Evolutionary conservation across 1,140 invertebrate genomes (phyloP).

Genomic region (Euwallacea similis): DNA sequence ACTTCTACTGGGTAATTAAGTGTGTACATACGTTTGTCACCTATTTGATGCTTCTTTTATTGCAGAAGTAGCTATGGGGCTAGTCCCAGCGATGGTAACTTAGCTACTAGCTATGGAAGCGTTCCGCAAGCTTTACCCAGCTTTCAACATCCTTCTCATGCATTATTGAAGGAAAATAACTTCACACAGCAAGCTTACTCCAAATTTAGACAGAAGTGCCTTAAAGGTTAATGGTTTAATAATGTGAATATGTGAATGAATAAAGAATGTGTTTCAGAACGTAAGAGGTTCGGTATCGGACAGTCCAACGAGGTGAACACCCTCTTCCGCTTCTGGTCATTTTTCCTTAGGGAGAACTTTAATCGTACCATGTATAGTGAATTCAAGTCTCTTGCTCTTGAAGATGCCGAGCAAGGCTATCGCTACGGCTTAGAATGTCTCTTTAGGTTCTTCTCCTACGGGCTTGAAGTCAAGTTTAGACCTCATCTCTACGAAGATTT

Average conservation of each 20-base stretch:
- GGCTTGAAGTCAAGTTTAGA: conserved; percentile 93
- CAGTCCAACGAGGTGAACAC: conserved; percentile 97
- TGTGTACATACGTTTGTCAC: background rate
- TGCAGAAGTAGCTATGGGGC: conserved; percentile 65
- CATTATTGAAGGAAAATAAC: conserved; percentile 93
- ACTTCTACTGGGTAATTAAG: conserved; percentile 67
- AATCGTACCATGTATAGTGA: conserved; percentile 98
- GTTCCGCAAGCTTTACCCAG: conserved; percentile 80
- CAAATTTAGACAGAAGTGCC: conserved; percentile 89
- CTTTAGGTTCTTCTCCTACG: conserved; percentile 98
- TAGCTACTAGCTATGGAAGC: conserved; percentile 71
- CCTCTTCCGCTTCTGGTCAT: conserved; percentile 98
- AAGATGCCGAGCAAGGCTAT: conserved; percentile 90
- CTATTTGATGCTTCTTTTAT: conserved; percentile 8
- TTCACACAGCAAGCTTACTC: conserved; percentile 97
- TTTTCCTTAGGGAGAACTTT: conserved; percentile 98
- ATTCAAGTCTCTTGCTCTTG: conserved; percentile 85
- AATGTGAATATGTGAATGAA: conserved; percentile 11
- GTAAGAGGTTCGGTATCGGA: conserved; percentile 88
- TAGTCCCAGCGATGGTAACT: conserved; percentile 66
- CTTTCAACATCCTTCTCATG: conserved; percentile 96
- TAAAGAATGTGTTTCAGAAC: conserved; percentile 63
- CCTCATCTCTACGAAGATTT: conserved; percentile 94
- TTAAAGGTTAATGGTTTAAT: conserved; percentile 71
- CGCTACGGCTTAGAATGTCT: conserved; percentile 93